A percentile compares a stretch with the other conserved stretches of the same genome.
These are phyloP conservation scores for Telmatochromis sp. DNA, from an alignment of 2,113 vertebrate genomes.

Conservation along the genomic window DNA sequence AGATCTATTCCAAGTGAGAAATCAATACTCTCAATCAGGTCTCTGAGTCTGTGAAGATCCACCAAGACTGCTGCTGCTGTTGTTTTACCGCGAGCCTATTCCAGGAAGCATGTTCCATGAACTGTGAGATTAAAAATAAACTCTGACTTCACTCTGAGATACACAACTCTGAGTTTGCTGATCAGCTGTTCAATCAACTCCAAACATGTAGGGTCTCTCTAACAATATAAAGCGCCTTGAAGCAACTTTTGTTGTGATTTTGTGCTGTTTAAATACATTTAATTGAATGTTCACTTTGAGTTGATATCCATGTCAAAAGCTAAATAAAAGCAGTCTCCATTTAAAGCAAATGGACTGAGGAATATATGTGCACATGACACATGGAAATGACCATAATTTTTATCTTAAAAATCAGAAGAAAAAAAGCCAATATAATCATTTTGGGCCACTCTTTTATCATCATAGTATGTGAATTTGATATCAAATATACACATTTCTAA, in stretches of 20 bases:
- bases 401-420: background rate
- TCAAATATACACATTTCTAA: background rate
- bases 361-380: background rate
- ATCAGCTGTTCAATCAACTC: background rate
- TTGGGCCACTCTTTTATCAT: background rate
- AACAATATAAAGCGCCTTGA: background rate
- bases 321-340: background rate
- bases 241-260: background rate
- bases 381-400: background rate
- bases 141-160: background rate
- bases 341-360: background rate
- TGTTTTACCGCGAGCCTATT: background rate
- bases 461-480: no score
- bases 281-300: background rate
- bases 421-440: background rate
- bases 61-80: background rate
- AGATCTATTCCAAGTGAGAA: background rate
- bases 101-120: background rate
- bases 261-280: accelerated
- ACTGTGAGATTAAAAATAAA: background rate
- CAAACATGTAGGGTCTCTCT: background rate
- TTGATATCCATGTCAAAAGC: background rate
- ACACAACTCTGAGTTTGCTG: background rate
- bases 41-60: background rate
- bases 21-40: background rate